Evolutionary conservation across 2,888 invertebrate species (phyloP).

Genomic region (Cataglyphis altisquamis): DNA sequence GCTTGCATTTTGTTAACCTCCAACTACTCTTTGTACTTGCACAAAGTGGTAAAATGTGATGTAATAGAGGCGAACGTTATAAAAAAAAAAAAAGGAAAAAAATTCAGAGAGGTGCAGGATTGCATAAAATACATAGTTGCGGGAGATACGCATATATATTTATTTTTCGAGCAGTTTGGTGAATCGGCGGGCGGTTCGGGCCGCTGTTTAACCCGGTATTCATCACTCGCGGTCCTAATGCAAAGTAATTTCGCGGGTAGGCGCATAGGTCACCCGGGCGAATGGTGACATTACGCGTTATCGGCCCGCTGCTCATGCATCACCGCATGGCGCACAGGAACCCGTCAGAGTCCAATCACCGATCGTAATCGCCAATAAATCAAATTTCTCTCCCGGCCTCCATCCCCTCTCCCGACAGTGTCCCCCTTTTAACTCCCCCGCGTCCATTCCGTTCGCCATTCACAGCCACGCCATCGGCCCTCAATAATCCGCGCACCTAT

Average conservation of each 20-base stretch:
- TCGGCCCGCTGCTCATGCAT: constrained; percentile 78
- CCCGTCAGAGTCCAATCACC: constrained; percentile 80
- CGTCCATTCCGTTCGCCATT: constrained; percentile 23
- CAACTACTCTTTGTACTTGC: background rate
- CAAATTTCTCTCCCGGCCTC: constrained; percentile 72
- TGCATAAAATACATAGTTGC: background rate
- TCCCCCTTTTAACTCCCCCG: constrained; percentile 10
- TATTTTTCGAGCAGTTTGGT: constrained; percentile 40
- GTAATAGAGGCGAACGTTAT: background rate
- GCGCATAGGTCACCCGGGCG: constrained; percentile 68
- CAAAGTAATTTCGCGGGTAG: constrained; percentile 71
- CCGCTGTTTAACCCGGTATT: constrained; percentile 57
- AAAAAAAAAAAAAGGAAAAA: constrained; percentile 16
- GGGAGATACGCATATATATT: background rate
- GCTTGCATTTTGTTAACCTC: background rate
- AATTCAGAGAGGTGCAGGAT: background rate
- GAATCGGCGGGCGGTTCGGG: constrained; percentile 4
- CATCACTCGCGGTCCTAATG: constrained; percentile 56
- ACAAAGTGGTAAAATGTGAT: background rate
- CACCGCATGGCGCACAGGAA: constrained; percentile 73
- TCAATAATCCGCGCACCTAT: constrained; percentile 28
- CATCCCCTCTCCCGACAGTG: constrained; percentile 3
- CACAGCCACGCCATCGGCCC: constrained; percentile 26
- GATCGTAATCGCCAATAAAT: constrained; percentile 83
- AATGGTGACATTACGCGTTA: constrained; percentile 80